A percentile compares a stretch with the other conserved stretches of the same genome.
These are phyloP conservation scores for Turritopsis dohrnii DNA, from an alignment of 30 jellyfish, hydroid and myxozoan genomes.

Conservation along the genomic window DNA sequence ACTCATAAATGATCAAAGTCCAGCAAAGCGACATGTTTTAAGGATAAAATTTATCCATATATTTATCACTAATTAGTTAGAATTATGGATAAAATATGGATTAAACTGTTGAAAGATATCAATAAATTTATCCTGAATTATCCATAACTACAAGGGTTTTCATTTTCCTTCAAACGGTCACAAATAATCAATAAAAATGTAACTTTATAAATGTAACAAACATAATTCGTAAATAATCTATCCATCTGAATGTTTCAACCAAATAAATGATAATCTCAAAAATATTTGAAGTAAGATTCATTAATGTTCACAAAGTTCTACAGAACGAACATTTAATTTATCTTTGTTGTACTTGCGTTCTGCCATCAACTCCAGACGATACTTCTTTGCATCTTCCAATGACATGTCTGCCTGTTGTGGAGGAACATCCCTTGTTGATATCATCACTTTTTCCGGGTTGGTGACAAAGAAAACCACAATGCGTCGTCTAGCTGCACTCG, in stretches of 20 bases:
- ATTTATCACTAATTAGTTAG: too few species aligned
- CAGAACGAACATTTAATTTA: constrained; percentile 45
- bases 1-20: too few species aligned
- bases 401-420: constrained; percentile 51
- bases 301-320: constrained; percentile 68
- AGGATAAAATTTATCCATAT: too few species aligned
- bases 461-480: constrained; percentile 58
- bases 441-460: constrained; percentile 59
- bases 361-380: constrained; percentile 61
- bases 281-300: not conserved
- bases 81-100: too few species aligned
- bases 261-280: not conserved
- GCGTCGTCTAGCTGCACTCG: constrained; percentile 48
- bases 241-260: not conserved
- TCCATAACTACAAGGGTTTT: too few species aligned
- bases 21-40: too few species aligned
- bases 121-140: too few species aligned
- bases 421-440: constrained; percentile 61
- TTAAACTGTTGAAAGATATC: too few species aligned
- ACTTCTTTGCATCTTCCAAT: constrained; percentile 29
- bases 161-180: too few species aligned
- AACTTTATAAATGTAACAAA: not conserved
- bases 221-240: not conserved
- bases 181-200: too few species aligned
- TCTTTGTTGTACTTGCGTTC: constrained; percentile 63